Base-by-base conservation (phyloP, 2,797 vertebrate species). In the Xenops minutus region DNA sequence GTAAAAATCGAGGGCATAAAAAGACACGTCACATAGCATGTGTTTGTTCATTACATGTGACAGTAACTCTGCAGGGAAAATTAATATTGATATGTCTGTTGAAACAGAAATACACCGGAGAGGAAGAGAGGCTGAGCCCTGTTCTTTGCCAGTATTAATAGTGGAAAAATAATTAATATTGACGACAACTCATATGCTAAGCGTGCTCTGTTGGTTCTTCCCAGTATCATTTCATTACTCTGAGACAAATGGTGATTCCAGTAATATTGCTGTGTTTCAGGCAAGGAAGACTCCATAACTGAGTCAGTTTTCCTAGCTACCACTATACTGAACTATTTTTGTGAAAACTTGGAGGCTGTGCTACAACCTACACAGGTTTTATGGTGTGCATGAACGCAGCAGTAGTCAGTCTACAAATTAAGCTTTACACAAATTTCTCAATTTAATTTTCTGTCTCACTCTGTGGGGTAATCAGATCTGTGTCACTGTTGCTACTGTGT, bases 41-140 rank as follows among this genome's bases (percentile, higher is more conserved):
- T 91, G 59, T 85, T 92, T 95, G 67, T 71, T 91, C 52, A 93
- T 94, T 93, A 86, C 79, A 36, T 86, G 58, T 30, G 92, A 88
- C 89, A 89, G 80, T 71, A 88, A 74, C 41, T 95, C 82, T 75
- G n/a, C 54, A 68, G 85, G 64, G 87, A 22, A 96, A 91, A 96
- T 96, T 72, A 93, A 93, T 95, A 88, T 91, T 95, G 82, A 88
- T 92, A 52, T 9, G n/a, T 85, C 41, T 89, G 76, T 85, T 81
- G 82, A 82, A 95, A 88, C 21, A 95, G 49, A 82, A 94, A 61
- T 92, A 77, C 48, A 83, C 85, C 59, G 66, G 51, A 86, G 87
- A 86, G 80, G 59, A 84, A 54, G 43, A 88, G 55, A 73, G 37
- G 17, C 34, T 85, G 73, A 89, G 43, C 29, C 34, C 11, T 69